A percentile compares a stretch with the other conserved stretches of the same genome.
Conservation (phyloP, 2,888 invertebrate genomes). For the Oscheius onirici region DNA sequence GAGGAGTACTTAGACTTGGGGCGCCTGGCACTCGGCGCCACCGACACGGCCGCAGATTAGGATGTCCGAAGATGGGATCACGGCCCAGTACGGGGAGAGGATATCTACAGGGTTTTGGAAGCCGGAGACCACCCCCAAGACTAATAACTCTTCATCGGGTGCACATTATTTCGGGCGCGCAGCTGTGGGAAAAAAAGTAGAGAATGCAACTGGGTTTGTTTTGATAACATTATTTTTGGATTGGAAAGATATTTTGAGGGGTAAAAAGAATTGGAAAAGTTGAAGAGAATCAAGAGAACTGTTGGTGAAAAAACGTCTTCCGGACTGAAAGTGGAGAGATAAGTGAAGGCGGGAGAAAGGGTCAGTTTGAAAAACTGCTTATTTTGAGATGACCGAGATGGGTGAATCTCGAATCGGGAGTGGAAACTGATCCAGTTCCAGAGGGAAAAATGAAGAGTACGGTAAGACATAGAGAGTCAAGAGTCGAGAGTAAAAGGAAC, state of each 20-base stretch:
- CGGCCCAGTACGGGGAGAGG: constrained; percentile 17
- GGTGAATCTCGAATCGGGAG: constrained; percentile 1
- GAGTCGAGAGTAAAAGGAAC: neutral
- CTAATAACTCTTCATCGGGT: neutral
- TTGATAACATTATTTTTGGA: no score
- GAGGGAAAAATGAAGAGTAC: neutral
- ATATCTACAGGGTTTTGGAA: neutral
- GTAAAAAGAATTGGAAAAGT: no score
- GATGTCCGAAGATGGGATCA: constrained; percentile 30
- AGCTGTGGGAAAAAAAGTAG: constrained; percentile 11
- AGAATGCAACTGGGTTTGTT: neutral
- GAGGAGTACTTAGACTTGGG: constrained; percentile 27
- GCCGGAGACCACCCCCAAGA: neutral
- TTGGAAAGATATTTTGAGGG: no score
- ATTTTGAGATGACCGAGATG: constrained; percentile 6
- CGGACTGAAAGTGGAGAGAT: no score
- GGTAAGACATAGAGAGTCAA: neutral
- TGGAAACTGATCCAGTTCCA: neutral
- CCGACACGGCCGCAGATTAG: constrained; percentile 29
- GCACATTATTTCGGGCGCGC: constrained; percentile 16
- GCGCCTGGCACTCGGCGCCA: constrained; percentile 31
- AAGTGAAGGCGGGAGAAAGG: no score
- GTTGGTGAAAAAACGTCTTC: no score
- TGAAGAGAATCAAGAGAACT: no score
- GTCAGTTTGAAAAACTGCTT: no score